Percentiles rank a stretch among this genome's conserved stretches.
Conservation (phyloP, 2,797 vertebrate genomes). For the Hephaestus fuliginosus region DNA sequence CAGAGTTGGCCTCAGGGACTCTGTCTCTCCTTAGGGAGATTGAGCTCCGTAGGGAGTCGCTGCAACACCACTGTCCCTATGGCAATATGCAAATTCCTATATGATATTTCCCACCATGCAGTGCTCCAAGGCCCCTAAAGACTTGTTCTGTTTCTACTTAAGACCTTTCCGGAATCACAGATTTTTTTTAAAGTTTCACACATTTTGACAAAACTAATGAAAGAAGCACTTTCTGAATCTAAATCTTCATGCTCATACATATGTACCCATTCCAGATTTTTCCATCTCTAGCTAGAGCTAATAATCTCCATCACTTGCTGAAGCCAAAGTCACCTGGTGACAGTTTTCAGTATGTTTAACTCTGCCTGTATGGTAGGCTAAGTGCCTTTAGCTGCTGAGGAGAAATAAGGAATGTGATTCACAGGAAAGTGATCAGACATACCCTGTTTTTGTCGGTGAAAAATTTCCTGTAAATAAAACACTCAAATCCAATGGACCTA, state of each 20-base stretch:
- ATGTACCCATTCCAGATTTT: slow-evolving; percentile 36
- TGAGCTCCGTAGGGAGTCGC: slow-evolving; percentile 68
- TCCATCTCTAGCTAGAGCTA: background rate
- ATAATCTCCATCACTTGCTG: slow-evolving; percentile 18
- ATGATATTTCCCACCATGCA: slow-evolving; percentile 78
- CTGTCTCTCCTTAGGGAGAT: slow-evolving; percentile 71
- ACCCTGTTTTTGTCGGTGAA: slow-evolving; percentile 4
- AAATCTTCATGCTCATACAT: slow-evolving; percentile 41
- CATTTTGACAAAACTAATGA: slow-evolving; percentile 67
- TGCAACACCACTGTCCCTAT: slow-evolving; percentile 78
- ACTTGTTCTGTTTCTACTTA: slow-evolving; percentile 68
- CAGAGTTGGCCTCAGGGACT: slow-evolving; percentile 77
- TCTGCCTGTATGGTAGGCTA: background rate
- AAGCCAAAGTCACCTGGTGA: slow-evolving; percentile 29
- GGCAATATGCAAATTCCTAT: slow-evolving; percentile 81
- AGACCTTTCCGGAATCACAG: slow-evolving; percentile 65
- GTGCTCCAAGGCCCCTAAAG: slow-evolving; percentile 67
- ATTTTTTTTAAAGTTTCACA: slow-evolving; percentile 57
- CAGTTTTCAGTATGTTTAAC: slow-evolving; percentile 10
- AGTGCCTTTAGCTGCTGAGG: background rate
- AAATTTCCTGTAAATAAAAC: slow-evolving; percentile 23
- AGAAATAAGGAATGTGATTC: background rate
- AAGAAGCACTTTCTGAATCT: slow-evolving; percentile 54
- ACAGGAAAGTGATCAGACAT: background rate
- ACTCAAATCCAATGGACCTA: slow-evolving; percentile 10